phyloP scores from a whole-genome alignment of 2,888 invertebrate species.

The Stegana nigrithorax region DNA sequence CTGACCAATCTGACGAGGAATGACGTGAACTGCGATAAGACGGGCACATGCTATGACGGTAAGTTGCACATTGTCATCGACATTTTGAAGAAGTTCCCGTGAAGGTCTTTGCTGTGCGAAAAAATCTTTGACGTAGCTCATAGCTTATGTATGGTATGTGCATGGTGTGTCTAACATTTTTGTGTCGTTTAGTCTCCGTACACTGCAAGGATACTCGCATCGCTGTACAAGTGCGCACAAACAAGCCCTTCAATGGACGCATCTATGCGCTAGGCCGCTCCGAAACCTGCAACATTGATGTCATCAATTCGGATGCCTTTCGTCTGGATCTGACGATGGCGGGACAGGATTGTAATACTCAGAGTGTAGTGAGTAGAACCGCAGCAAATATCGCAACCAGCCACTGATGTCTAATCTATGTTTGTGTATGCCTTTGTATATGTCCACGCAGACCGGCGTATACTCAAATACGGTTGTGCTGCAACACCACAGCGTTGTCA shows the following conservation, averaged over 20 bases:
- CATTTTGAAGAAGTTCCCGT: too few species aligned
- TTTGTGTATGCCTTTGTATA: too few species aligned
- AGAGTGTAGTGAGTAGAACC: conserved; percentile 88
- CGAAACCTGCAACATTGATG: conserved; percentile 95
- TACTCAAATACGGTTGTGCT: conserved; percentile 94
- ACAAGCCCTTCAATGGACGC: conserved; percentile 93
- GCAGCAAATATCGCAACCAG: too few species aligned
- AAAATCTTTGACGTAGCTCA: background rate
- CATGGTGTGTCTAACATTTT: background rate
- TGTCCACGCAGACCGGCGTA: conserved; percentile 80
- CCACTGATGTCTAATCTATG: too few species aligned
- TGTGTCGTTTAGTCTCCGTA: conserved; percentile 79
- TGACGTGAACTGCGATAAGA: conserved; percentile 92
- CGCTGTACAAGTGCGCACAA: conserved; percentile 91
- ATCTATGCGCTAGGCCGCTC: conserved; percentile 94
- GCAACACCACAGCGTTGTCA: conserved; percentile 94
- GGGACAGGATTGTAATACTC: conserved; percentile 95
- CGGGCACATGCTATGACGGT: conserved; percentile 96
- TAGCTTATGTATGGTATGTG: background rate
- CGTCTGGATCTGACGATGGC: conserved; percentile 91
- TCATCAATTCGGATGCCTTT: conserved; percentile 92
- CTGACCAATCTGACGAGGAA: conserved; percentile 80
- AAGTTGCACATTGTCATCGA: conserved; percentile 66
- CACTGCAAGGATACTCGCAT: conserved; percentile 95
- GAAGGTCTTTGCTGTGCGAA: background rate